Conservation (phyloP, 1,140 invertebrate genomes). For the Odontomachus brunneus region DNA sequence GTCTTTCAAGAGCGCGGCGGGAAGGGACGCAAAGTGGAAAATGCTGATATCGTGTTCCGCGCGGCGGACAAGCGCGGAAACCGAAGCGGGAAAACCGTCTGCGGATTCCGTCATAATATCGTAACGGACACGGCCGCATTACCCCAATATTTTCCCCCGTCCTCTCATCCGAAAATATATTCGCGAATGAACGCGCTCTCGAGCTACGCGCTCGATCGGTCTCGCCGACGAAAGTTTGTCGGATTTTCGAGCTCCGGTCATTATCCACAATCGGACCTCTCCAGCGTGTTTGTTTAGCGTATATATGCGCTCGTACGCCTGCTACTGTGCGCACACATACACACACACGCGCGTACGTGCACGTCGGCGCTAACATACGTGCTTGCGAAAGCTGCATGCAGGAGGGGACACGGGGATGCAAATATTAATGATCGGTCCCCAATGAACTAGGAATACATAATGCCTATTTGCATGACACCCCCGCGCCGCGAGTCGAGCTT, state of each 20-base stretch:
- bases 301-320: constrained; percentile 13
- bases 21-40: background rate
- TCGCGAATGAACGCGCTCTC: constrained; percentile 12
- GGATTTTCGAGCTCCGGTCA: constrained; percentile 31
- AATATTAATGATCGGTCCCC: constrained; percentile 75
- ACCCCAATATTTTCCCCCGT: too few relatives aligned
- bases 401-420: constrained; percentile 53
- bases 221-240: constrained; percentile 29
- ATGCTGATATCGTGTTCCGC: constrained; percentile 35
- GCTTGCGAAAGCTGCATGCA: constrained; percentile 58
- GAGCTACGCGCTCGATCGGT: background rate
- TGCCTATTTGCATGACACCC: constrained; percentile 73
- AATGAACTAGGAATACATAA: constrained; percentile 75
- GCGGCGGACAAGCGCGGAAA: background rate
- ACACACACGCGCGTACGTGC: constrained; percentile 46
- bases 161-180: constrained; percentile 21
- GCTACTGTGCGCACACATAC: background rate
- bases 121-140: too few relatives aligned
- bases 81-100: too few relatives aligned
- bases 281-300: constrained; percentile 30
- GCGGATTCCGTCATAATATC: too few relatives aligned
- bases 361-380: constrained; percentile 60
- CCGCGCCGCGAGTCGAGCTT: constrained; percentile 60
- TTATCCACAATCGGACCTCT: constrained; percentile 46
- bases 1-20: background rate